Base-by-base conservation (phyloP, 2,888 invertebrate genomes). In the Zele albiditarsus region DNA sequence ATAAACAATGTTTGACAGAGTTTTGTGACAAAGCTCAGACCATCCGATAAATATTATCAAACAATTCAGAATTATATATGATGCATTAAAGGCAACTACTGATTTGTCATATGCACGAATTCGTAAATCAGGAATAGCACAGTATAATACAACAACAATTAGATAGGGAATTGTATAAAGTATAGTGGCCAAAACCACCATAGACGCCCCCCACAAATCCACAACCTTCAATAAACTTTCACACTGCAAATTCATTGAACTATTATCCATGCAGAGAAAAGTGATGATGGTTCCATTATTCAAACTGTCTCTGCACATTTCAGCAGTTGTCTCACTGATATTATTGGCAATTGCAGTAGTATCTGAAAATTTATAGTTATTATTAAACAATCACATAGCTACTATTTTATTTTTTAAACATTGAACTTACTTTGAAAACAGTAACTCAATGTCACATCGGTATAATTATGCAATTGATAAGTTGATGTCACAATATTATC, bases 131-230 rank as follows among this genome's bases (percentile, higher is more conserved):
- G 83, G 80, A 5, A 84, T 71, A 6, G 75, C 20, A 5, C 81
- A 63, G 67, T 83, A 87, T 20, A 85, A 67, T 2, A 83, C 8
- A 3, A 82, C 78, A 0, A 87, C 84, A 4, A 82, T 46, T 10
- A 81, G 6, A 46, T 86, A 87, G 0, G 84, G 84, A 16, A 85
- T 66, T 14, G 85, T 79, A 74, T 87, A 86, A n/a, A 87, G 74
- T 10, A 81, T 78, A 53, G 85, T 86, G 0, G 86, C 87, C 46
- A 85, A 83, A 25, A 84, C 74, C 4, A 86, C 81, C 6, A 85
- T 84, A 16, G 76, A 78, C 0, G 84, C 86, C 10, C 87, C 87
- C 83, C 85, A 87, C 31, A 84, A 85, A 28, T 80, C 74, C 6
- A 87, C 16, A 14, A 79, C 76, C 0, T 80, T 82, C 12, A 84